Evolutionary conservation across 2,888 invertebrate species (phyloP).

Genomic region (Pedicia rivosa): DNA sequence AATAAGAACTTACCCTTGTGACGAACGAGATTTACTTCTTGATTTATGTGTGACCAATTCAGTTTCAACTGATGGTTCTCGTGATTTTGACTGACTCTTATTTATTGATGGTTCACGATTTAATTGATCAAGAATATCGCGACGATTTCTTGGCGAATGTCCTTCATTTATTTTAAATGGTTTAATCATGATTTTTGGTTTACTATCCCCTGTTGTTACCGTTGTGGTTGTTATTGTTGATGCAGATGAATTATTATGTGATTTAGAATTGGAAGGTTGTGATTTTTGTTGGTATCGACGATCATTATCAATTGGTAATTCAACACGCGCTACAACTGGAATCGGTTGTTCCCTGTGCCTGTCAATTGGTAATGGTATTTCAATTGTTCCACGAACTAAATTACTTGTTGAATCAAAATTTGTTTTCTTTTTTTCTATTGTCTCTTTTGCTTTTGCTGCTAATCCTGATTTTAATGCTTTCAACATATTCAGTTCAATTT

Average conservation of each 20-base stretch:
- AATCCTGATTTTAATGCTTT: conserved; percentile 46
- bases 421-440: conserved; percentile 35
- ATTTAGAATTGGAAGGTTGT: too few species aligned
- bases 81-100: conserved; percentile 22
- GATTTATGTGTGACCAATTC: conserved; percentile 22
- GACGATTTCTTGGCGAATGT: conserved; percentile 3
- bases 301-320: too few species aligned
- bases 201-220: conserved; percentile 9
- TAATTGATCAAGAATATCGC: conserved; percentile 2
- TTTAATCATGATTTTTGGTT: conserved; percentile 31
- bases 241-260: too few species aligned
- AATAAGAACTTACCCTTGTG: conserved; percentile 14
- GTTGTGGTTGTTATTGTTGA: not conserved
- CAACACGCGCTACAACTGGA: too few species aligned
- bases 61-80: conserved; percentile 15
- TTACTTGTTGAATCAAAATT: too few species aligned
- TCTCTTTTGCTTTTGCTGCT: conserved; percentile 56
- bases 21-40: conserved; percentile 28
- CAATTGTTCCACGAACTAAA: too few species aligned
- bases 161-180: conserved; percentile 31
- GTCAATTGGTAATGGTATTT: too few species aligned
- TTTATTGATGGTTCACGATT: conserved; percentile 10
- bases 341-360: too few species aligned
- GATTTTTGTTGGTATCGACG: too few species aligned
- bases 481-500: conserved; percentile 50